Evolutionary conservation across 2,113 vertebrate genomes (phyloP).

Genomic region (Willisornis vidua): DNA sequence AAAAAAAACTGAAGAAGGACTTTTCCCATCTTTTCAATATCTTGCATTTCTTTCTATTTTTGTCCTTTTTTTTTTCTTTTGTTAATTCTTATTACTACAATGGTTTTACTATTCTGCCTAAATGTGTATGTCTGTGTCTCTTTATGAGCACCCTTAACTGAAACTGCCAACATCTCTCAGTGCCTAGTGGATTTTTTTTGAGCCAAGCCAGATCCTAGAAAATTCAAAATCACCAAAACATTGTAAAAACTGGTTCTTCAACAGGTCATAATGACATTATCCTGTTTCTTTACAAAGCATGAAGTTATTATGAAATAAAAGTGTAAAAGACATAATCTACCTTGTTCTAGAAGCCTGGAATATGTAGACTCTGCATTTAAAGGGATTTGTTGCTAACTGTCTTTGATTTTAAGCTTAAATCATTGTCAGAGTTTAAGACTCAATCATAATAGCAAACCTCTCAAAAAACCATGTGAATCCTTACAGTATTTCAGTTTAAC

Average conservation of each 20-base stretch:
- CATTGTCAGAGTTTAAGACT: background rate
- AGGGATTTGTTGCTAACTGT: background rate
- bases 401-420: background rate
- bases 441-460: background rate
- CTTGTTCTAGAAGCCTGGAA: background rate
- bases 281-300: background rate
- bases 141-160: background rate
- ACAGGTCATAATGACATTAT: background rate
- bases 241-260: background rate
- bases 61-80: background rate
- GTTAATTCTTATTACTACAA: background rate
- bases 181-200: background rate
- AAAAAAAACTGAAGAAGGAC: background rate
- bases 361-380: background rate
- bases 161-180: background rate
- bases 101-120: background rate
- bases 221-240: background rate
- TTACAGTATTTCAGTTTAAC: background rate
- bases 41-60: background rate
- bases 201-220: background rate
- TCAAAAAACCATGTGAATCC: accelerated
- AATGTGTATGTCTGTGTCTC: background rate
- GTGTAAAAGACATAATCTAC: background rate
- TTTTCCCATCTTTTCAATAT: background rate
- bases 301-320: background rate